phyloP scores from a whole-genome alignment of 2,113 vertebrate species.

The Corydoras maculifer region DNA sequence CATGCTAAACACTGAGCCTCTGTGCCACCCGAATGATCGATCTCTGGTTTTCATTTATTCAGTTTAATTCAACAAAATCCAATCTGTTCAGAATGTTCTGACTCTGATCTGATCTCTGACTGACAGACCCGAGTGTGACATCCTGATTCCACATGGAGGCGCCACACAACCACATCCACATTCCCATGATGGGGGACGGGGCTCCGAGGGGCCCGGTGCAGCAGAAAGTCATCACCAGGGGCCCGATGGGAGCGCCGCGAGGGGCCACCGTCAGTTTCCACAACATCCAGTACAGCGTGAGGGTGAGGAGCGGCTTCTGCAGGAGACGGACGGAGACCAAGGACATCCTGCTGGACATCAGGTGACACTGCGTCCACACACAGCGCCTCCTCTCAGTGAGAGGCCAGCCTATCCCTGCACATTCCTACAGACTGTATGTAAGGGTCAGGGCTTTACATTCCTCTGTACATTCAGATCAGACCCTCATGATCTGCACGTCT shows the following conservation, averaged over 20 bases:
- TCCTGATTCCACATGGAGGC: slow-evolving; percentile 43
- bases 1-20: too few species aligned
- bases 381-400: too few species aligned
- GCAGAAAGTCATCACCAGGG: slow-evolving; percentile 31
- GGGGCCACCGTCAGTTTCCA: slow-evolving; percentile 69
- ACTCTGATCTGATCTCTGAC: too few species aligned
- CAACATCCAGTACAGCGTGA: slow-evolving; percentile 60
- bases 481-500: not conserved
- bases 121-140: too few species aligned
- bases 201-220: slow-evolving; percentile 44
- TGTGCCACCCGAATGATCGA: too few species aligned
- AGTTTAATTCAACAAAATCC: too few species aligned
- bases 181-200: slow-evolving; percentile 52
- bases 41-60: too few species aligned
- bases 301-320: slow-evolving; percentile 48
- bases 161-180: slow-evolving; percentile 45
- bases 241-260: slow-evolving; percentile 12
- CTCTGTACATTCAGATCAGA: too few species aligned
- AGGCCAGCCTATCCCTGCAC: too few species aligned
- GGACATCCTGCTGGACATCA: slow-evolving; percentile 62
- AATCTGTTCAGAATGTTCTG: too few species aligned
- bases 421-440: too few species aligned
- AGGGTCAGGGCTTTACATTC: too few species aligned
- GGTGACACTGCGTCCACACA: slow-evolving; percentile 44
- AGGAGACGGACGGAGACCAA: slow-evolving; percentile 40